phyloP scores from a whole-genome alignment of 2,797 vertebrate genomes.

The Anisognathus igniventris region DNA sequence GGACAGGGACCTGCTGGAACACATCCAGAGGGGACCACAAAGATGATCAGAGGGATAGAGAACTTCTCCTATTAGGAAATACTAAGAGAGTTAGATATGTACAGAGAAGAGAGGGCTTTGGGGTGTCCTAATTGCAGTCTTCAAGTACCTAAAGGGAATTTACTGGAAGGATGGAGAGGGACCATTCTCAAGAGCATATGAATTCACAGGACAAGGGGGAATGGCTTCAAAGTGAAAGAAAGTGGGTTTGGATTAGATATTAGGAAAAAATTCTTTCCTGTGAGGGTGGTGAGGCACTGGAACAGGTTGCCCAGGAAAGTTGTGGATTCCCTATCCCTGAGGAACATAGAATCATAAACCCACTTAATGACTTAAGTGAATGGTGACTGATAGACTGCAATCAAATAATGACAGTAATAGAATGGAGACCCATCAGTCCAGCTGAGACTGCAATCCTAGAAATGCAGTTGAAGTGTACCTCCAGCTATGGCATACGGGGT shows the following conservation, averaged over 20 bases:
- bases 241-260: neutral
- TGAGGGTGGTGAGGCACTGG: neutral
- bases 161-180: neutral
- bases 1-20: accelerated
- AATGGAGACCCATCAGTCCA: neutral
- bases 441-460: neutral
- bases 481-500: accelerated
- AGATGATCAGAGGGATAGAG: neutral
- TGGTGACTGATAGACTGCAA: neutral
- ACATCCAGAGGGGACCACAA: neutral
- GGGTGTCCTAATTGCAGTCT: neutral
- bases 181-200: neutral
- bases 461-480: neutral
- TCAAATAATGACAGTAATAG: neutral
- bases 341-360: neutral
- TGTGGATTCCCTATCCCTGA: neutral
- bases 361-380: neutral
- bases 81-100: neutral
- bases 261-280: neutral
- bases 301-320: neutral
- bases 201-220: neutral
- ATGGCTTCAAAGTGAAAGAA: neutral
- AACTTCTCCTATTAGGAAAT: neutral
- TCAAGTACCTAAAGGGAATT: neutral
- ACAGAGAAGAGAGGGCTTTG: neutral